A percentile compares a stretch with the other conserved stretches of the same genome.
Conservation (phyloP, 2,888 invertebrate species). For the Hypolimnas misippus region DNA sequence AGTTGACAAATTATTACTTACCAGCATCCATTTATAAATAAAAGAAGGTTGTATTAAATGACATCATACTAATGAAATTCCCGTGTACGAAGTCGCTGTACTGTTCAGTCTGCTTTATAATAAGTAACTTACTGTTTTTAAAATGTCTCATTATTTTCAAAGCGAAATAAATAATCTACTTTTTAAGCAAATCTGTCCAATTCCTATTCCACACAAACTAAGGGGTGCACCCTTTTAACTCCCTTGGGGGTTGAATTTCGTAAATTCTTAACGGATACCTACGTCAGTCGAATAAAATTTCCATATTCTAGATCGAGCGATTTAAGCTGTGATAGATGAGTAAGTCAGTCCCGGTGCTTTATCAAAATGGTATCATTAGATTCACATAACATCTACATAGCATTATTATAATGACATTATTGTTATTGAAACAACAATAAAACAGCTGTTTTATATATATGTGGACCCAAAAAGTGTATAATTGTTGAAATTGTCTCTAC, state of each 20-base stretch:
- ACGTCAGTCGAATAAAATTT: conserved; percentile 2
- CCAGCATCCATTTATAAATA: too few relatives aligned
- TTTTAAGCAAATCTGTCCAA: conserved; percentile 4
- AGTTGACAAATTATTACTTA: too few relatives aligned
- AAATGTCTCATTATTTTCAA: not conserved
- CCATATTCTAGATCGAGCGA: conserved; percentile 4
- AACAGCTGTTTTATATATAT: not conserved
- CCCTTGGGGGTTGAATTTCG: conserved; percentile 2
- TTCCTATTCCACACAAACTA: conserved; percentile 4
- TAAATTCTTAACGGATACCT: conserved; percentile 6
- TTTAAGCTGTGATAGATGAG: conserved; percentile 4
- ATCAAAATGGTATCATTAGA: conserved; percentile 6
- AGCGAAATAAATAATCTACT: not conserved
- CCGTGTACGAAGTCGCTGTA: too few relatives aligned
- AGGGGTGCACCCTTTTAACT: conserved; percentile 6
- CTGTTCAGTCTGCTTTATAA: too few relatives aligned
- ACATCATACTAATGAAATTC: too few relatives aligned
- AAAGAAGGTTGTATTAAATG: too few relatives aligned
- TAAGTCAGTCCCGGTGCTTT: conserved; percentile 2
- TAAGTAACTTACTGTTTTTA: too few relatives aligned
- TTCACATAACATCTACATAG: not conserved
- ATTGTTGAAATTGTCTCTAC: too few relatives aligned
- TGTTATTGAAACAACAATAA: not conserved
- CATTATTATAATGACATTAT: not conserved
- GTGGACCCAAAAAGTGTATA: too few relatives aligned